A percentile compares a stretch with the other conserved stretches of the same genome.
Evolutionary conservation across 2,113 vertebrate genomes (phyloP).

Genomic region (Taurulus bubalis): DNA sequence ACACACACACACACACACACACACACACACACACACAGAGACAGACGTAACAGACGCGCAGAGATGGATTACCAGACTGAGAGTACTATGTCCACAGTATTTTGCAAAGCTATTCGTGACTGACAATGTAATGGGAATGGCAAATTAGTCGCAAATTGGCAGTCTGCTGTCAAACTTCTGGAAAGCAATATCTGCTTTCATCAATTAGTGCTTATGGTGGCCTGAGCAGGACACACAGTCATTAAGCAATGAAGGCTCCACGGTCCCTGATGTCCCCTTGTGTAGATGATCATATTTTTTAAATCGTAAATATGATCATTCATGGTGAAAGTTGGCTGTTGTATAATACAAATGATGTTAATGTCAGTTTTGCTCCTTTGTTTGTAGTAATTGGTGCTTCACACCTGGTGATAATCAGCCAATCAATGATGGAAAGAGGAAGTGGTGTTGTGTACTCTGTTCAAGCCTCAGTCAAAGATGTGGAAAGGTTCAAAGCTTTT

Average conservation of each 20-base stretch:
- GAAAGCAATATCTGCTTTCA: slow-evolving; percentile 23
- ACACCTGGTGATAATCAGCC: not conserved
- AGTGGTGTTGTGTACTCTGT: not conserved
- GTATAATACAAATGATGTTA: not conserved
- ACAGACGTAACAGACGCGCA: slow-evolving; percentile 8
- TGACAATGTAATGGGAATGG: slow-evolving; percentile 28
- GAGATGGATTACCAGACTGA: slow-evolving; percentile 54
- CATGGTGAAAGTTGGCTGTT: not conserved
- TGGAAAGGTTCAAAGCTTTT: no score
- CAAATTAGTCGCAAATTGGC: slow-evolving; percentile 34
- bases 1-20: not conserved
- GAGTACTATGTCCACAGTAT: slow-evolving; percentile 26
- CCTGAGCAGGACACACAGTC: not conserved
- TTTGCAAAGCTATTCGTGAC: slow-evolving; percentile 34
- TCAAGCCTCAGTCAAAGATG: no score
- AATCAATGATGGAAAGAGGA: not conserved
- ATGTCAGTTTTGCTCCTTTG: not conserved
- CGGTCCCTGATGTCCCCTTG: not conserved
- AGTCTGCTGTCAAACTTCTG: slow-evolving; percentile 13
- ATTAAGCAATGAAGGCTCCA: not conserved
- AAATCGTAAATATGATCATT: not conserved
- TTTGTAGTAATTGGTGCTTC: not conserved
- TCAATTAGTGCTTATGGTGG: slow-evolving; percentile 16
- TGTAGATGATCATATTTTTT: not conserved
- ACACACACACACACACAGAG: not conserved